Conservation (phyloP, 1,140 invertebrate genomes). For the Heliothis subflexa region DNA sequence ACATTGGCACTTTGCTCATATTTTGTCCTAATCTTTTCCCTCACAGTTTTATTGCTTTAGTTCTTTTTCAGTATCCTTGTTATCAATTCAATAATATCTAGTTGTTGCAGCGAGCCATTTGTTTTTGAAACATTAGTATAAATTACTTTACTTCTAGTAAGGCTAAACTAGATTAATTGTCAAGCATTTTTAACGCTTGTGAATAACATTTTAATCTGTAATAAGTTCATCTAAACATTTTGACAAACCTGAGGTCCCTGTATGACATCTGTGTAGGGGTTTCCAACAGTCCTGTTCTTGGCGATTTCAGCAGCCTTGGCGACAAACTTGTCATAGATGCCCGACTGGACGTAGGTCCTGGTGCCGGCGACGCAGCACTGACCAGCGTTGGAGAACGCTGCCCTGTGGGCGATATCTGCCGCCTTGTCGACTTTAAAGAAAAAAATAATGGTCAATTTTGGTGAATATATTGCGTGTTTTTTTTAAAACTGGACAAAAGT, state of each 20-base stretch:
- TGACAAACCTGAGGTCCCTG: constrained; percentile 92
- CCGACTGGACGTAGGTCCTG: constrained; percentile 94
- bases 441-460: constrained; percentile 2
- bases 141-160: too few relatives aligned
- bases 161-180: too few relatives aligned
- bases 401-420: constrained; percentile 83
- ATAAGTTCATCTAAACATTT: neutral
- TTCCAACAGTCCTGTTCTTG: constrained; percentile 90
- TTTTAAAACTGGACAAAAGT: neutral
- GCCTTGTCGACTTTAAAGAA: constrained; percentile 73
- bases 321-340: constrained; percentile 95
- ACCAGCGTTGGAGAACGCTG: constrained; percentile 94
- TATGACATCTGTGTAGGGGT: constrained; percentile 91
- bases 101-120: too few relatives aligned
- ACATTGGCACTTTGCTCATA: too few relatives aligned
- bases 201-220: too few relatives aligned
- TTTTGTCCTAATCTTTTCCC: too few relatives aligned
- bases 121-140: too few relatives aligned
- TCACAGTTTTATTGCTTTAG: neutral
- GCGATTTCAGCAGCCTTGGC: constrained; percentile 90
- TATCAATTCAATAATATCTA: too few relatives aligned
- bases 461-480: neutral
- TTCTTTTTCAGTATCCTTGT: too few relatives aligned
- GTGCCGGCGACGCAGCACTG: constrained; percentile 95
- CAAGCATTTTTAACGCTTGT: too few relatives aligned